Percentiles rank a stretch among this genome's conserved stretches.
These are phyloP conservation scores for Drosophila neocordata DNA, from an alignment of 1,140 invertebrate genomes.

Conservation along the genomic window DNA sequence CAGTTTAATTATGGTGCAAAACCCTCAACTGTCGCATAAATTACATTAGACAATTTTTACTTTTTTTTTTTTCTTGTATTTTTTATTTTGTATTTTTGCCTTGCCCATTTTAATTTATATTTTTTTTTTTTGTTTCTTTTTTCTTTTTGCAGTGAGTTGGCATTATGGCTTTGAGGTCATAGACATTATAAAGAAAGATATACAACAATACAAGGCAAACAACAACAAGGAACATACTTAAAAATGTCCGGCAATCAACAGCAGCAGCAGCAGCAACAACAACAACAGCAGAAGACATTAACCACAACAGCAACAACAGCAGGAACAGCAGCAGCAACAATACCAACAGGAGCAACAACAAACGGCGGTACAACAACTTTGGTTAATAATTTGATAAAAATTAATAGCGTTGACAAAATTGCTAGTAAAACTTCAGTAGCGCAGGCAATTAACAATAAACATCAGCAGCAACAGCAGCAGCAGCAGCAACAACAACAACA, in stretches of 20 bases:
- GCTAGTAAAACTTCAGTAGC: constrained; percentile 56
- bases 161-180: constrained; percentile 58
- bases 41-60: constrained; percentile 50
- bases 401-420: constrained; percentile 76
- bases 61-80: constrained; percentile 20
- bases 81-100: constrained; percentile 42
- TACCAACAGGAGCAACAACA: constrained; percentile 40
- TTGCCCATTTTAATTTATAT: constrained; percentile 33
- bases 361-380: constrained; percentile 55
- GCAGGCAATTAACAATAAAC: constrained; percentile 71
- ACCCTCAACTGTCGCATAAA: constrained; percentile 69
- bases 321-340: constrained; percentile 30
- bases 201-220: constrained; percentile 52
- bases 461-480: constrained; percentile 53
- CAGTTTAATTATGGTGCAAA: constrained; percentile 67
- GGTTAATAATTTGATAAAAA: constrained; percentile 73
- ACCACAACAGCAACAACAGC: constrained; percentile 24
- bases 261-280: constrained; percentile 56
- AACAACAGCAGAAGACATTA: constrained; percentile 39
- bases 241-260: constrained; percentile 78
- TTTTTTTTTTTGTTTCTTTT: constrained; percentile 24
- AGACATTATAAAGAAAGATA: constrained; percentile 47
- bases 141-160: constrained; percentile 47
- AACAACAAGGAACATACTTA: constrained; percentile 68
- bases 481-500: constrained; percentile 50